These are phyloP conservation scores for Norana najaformis DNA, from an alignment of 2,888 invertebrate species.

Conservation along the genomic window DNA sequence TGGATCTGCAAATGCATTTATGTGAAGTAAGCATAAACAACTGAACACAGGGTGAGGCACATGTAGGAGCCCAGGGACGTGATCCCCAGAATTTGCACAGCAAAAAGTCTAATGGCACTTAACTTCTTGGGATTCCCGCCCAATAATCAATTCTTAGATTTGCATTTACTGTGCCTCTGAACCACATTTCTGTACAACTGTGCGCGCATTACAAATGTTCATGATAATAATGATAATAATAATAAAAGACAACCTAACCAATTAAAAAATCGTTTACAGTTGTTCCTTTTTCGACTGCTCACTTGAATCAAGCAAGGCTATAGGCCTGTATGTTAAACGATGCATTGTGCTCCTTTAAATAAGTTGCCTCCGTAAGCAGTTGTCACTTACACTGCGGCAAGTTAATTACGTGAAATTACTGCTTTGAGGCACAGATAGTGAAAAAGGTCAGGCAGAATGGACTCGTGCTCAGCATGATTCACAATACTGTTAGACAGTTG, in stretches of 20 bases:
- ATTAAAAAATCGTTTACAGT: not conserved
- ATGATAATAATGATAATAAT: no score
- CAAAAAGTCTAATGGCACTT: no score
- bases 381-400: not conserved
- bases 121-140: no score
- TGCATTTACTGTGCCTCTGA: no score
- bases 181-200: no score
- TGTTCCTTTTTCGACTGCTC: not conserved
- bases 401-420: not conserved
- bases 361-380: not conserved
- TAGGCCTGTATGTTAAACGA: not conserved
- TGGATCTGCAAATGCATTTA: not conserved
- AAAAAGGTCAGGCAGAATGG: not conserved
- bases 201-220: no score
- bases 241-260: no score
- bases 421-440: not conserved
- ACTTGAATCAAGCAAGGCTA: not conserved
- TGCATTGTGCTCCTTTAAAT: not conserved
- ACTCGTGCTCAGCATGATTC: not conserved
- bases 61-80: no score
- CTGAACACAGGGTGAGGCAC: no score
- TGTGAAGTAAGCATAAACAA: not conserved
- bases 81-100: no score
- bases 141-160: no score
- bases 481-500: not conserved